A percentile compares a stretch with the other conserved stretches of the same genome.
These are phyloP conservation scores for Uloborus plumipes DNA, from an alignment of 2,888 invertebrate species.

Conservation along the genomic window DNA sequence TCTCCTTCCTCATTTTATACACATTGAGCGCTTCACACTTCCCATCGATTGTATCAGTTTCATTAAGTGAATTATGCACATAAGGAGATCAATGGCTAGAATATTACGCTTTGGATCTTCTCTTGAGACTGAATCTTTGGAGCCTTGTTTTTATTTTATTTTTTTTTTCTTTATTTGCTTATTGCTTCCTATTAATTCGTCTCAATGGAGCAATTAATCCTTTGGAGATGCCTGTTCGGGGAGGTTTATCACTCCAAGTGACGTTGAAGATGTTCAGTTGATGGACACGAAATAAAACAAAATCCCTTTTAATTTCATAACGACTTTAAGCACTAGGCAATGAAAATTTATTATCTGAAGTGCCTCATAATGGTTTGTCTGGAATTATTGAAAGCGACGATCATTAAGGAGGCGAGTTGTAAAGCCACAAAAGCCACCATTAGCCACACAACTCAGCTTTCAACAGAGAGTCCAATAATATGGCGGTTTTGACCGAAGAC, in stretches of 20 bases:
- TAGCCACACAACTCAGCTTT: no score
- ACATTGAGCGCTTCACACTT: neutral
- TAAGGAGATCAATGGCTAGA: conserved; percentile 40
- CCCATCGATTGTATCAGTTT: conserved; percentile 61
- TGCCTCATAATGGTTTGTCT: no score
- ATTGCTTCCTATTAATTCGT: conserved; percentile 48
- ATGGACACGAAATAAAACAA: no score
- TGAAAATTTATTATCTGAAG: no score
- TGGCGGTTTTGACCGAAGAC: no score
- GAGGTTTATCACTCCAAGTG: neutral
- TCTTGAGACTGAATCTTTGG: conserved; percentile 13
- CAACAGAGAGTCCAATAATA: no score
- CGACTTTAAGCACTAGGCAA: no score
- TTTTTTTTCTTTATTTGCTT: neutral
- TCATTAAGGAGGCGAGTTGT: no score
- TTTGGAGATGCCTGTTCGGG: neutral
- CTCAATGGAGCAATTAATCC: conserved; percentile 48
- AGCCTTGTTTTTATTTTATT: neutral
- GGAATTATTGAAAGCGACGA: no score
- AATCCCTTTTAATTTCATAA: no score
- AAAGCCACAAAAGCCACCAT: no score
- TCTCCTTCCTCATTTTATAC: conserved; percentile 1
- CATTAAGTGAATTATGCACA: conserved; percentile 54
- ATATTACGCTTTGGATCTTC: conserved; percentile 27
- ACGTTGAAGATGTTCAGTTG: no score